Evolutionary conservation across 2,797 vertebrate genomes (phyloP), one percentile per base, ranked within the genome.

Genomic region (Molossus alvarezi): DNA sequence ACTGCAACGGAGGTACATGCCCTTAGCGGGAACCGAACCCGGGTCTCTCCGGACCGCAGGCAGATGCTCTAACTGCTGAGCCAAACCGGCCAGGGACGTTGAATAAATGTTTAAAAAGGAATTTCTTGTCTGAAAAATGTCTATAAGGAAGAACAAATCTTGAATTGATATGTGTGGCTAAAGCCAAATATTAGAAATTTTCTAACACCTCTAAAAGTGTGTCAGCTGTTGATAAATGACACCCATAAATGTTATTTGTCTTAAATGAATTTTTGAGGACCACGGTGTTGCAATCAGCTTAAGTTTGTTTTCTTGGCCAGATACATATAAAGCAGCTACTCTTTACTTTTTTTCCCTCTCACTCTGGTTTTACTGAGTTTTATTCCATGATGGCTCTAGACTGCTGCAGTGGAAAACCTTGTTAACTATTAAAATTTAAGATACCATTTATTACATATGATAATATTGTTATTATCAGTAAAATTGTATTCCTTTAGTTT

Each of bases 341-440:
- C 20, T 91, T 71, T 18, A 33, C 3, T 57, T 9, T 77, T 29
- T 48, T 73, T 9, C 29, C 4, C 1, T 90, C 5, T 1, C 21
- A n/a, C 3, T 12, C 25, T 88, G 45, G 1, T 62, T 86, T 85
- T 82, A 45, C 14, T 72, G 11, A 71, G 17, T 29, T 83, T 80
- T 62, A 18, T 95, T 57, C 27, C 20, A 65, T 71, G 3, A 27
- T 29, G 53, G 1, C 21, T 80, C 17, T n/a, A 51, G 8, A 80
- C 13, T 5, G 0, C 1, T 41, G 25, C 12, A 94, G 37, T 71
- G 5, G 17, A 76, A 88, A 89, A 33, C 15, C 15, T 12, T 18
- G 9, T 23, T 80, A n/a, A 57, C 6, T 85, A 27, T 85, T 91
- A 29, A 92, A 92, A 64, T 20, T 88, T 86, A 77, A 95, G n/a